Base-by-base conservation (phyloP, 2,888 invertebrate genomes). In the Brachypterus glaber region DNA sequence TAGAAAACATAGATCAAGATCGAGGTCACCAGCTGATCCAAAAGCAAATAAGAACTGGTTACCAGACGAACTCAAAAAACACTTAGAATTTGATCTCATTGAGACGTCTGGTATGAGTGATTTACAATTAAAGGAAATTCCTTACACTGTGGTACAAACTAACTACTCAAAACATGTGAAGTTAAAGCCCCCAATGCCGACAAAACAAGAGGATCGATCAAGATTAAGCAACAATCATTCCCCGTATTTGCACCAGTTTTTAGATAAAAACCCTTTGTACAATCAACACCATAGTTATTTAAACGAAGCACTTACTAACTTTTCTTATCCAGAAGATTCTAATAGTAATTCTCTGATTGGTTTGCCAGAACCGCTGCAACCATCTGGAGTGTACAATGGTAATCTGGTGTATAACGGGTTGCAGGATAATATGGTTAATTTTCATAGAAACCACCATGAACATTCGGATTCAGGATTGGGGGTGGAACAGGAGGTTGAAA, bases 61-160 rank as follows among this genome's bases (percentile, higher is more conserved):
- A 43, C 77, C 82, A 3, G 79, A 72, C 46, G 87, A 87, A 63
- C 63, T 88, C 46, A 84, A 84, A 57, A 84, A 87, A 59, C 89
- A 91, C 61, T 70, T 91, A 54, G 88, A 90, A 62, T 91, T 86
- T 64, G 82, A 85, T 58, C 71, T 90, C 57, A 82, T 91, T 38
- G 90, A 90, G 53, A 90, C 91, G 1, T 74, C 82, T 14, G 90
- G 90, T 41, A 89, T 92, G 87, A 82, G 81, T 34, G 88, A 87
- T 57, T 81, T 81, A 48, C 88, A 89, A 59, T 71, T 89, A 16
- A 76, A 84, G 44, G 88, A 89, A 66, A 89, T 90, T 55, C 87
- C 88, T 2, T 90, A 90, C 62, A 88, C 87, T 1, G 86, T 88
- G 30, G 87, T 89, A 11, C 85, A 88, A 64, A 81, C 83, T 43